Base-by-base conservation (phyloP, 2,113 vertebrate genomes). In the Accipiter virgatus region DNA sequence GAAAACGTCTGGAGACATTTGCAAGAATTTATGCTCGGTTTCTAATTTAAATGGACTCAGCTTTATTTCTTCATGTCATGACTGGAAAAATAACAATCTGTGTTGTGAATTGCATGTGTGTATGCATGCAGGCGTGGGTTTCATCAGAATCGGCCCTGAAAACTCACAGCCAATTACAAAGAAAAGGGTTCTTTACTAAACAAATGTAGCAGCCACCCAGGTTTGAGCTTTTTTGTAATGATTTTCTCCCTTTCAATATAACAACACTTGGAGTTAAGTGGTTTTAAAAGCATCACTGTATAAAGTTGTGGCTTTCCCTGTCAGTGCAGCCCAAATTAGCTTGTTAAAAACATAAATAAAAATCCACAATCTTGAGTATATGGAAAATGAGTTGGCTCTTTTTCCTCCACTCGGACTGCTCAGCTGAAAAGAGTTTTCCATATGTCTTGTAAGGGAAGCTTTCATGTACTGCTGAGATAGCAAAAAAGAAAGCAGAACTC, bases 271-370 rank as follows among this genome's bases (percentile, higher is more conserved):
- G 86, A 84, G 74, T 77, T 92, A 95, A 94, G 94, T 96, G 79
- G 81, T 80, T 97, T 97, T 93, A 93, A 97, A 97, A 97, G 95
- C 86, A 96, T 95, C 86, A 74, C 79, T 96, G 92, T 97, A 97
- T 97, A 95, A 97, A 97, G 94, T 93, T 93, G 94, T 92, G 92
- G 92, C 88, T 96, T 95, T 81, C 74, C 62, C 79, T 96, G 86
- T 74, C 72, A 71, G 36, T n/a, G 70, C 79, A 92, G 75, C 62
- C 40, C 83, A 91, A 62, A 78, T 75, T 66, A 90, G 92, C 65
- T 94, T 94, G 81, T 86, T 95, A 85, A 94, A 96, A 95, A 77
- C 55, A 90, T 93, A 97, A 96, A 97, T 96, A 95, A 96, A 96
- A 96, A 94, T 65, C 77, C 73, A 68, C 75, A 83, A 25, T 91